Base-by-base conservation (phyloP, 2,113 vertebrate genomes). In the Irena cyanogastra region DNA sequence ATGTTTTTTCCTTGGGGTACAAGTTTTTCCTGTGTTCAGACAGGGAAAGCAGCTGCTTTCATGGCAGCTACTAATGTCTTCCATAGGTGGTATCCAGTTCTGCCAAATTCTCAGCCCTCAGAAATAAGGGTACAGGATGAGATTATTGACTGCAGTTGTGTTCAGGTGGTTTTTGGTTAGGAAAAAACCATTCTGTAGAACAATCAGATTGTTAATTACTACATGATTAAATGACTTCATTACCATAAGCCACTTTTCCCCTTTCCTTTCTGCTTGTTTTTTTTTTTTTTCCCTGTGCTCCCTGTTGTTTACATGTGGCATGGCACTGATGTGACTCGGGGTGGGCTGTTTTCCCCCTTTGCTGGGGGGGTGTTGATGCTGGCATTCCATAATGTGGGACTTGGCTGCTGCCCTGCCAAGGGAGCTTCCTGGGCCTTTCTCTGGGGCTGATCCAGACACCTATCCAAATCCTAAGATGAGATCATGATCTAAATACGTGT, bases 31-130 rank as follows among this genome's bases (percentile, higher is more conserved):
- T 64, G 1, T 28, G n/a, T 79, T 92, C 71, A 81, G 10, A 70
- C 28, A n/a, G n/a, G n/a, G n/a, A n/a, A n/a, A n/a, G n/a, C n/a
- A 83, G 87, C 54, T 49, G 39, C 33, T 72, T 94, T 84, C 13
- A 39, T 42, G 22, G n/a, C 21, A 74, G 33, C 54, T 90, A 49
- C 26, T 75, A 3, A 20, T 72, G 35, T 44, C 69, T 86, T 72
- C 64, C 45, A 26, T 63, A 52, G 85, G 50, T 77, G 37, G 6
- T 66, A 57, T 21, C 37, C 54, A 57, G 53, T 41, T 49, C 65
- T 53, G 68, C 33, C 33, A 27, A 14, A 57, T 76, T 77, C 47
- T 80, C 33, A 47, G 30, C 68, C 39, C 86, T 90, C 69, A 61
- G 26, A 91, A 90, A 30, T 21, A 66, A 69, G 22, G 2, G 7